Percentiles rank a stretch among this genome's conserved stretches.
phyloP scores from a whole-genome alignment of 2,113 vertebrate species.

The Dicerorhinus sumatrensis region DNA sequence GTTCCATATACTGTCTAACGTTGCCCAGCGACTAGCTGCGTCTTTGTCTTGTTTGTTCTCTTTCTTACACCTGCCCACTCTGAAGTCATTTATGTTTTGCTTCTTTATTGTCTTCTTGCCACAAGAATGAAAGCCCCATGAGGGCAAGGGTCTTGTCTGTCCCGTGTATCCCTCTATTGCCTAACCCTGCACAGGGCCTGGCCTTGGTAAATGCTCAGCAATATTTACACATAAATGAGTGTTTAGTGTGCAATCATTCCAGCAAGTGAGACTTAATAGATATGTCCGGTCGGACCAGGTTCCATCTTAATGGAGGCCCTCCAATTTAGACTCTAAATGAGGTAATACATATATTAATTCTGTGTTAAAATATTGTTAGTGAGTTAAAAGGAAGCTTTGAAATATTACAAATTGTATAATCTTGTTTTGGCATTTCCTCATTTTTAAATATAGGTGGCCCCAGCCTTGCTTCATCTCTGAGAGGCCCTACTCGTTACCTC shows the following conservation, averaged over 20 bases:
- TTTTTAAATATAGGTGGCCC: not conserved
- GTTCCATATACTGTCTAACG: rapidly evolving
- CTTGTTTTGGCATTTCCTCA: not conserved
- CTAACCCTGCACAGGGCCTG: rapidly evolving
- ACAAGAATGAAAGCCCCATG: not conserved
- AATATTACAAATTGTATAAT: not conserved
- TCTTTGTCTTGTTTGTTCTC: not conserved
- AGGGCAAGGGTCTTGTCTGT: too few species aligned
- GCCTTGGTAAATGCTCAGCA: too few species aligned
- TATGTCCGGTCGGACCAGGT: rapidly evolving
- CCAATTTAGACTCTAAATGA: not conserved
- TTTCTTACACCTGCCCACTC: not conserved
- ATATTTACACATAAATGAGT: not conserved
- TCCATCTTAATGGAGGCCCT: not conserved
- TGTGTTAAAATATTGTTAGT: not conserved
- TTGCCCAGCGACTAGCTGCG: rapidly evolving
- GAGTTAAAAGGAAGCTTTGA: not conserved
- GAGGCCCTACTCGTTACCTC: not conserved
- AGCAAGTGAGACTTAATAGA: not conserved
- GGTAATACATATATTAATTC: too few species aligned
- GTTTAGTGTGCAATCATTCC: rapidly evolving
- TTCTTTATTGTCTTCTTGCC: not conserved
- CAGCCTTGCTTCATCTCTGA: not conserved
- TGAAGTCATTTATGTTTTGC: not conserved
- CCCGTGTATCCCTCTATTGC: too few species aligned